Base-by-base conservation (phyloP, 64 coral and sea anemone genomes). In the Montipora cactus region DNA sequence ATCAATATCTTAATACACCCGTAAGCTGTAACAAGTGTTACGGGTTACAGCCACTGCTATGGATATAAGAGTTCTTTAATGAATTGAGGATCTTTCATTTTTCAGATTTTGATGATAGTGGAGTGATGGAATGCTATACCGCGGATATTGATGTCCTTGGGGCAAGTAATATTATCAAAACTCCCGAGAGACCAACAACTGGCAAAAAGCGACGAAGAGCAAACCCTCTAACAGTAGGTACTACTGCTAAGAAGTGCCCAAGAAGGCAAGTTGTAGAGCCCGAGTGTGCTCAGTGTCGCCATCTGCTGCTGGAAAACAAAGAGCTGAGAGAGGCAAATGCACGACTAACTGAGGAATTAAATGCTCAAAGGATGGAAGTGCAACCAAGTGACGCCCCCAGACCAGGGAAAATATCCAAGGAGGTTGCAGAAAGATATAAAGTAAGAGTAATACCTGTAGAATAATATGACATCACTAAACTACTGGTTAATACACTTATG, bases 401-500 rank as follows among this genome's bases (percentile, higher is more conserved):
- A 87, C 91, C 91, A 45, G 91, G 81, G 12, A 92, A 92, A 92
- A 49, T 92, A 16, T 75, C 51, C 5, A 92, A 86, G 53, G 80
- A 58, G 18, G 13, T 92, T 76, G 91, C 81, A 8, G 81, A 92
- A 79, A 85, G 47, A 58, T 68, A 92, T 75, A 49, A 92, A 58
- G 90, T 86, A 85, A 76, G 70, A 64, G 59, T 0, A 64, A 15
- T 64, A 64, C 7, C 9, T 64, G 59, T 19, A 64, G 15, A 64
- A 64, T 64, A 64, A 64, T 64, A 64, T 64, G 14, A 64, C 59
- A 64, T 11, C 59, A 64, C 59, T 12, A 64, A 64, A 64, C 59
- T 64, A 64, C 59, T 64, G 59, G 59, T 64, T 64, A 64, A 64
- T 64, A 15, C 59, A 64, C 59, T 64, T 64, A 64, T 64, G 59